These are phyloP conservation scores for Chionis minor DNA, from an alignment of 2,113 vertebrate genomes.

Conservation along the genomic window DNA sequence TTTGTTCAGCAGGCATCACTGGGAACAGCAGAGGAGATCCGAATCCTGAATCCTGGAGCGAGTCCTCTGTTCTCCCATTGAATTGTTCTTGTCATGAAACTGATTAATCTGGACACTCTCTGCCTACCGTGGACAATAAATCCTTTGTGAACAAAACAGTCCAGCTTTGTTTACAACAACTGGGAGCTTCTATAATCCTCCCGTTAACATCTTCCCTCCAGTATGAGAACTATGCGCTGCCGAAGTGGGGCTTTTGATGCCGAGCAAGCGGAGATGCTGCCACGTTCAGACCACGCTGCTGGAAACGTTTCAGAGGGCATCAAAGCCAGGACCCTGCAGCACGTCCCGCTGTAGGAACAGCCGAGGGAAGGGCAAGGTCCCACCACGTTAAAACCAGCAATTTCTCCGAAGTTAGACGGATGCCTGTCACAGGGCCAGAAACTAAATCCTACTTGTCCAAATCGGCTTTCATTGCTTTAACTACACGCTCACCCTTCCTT, in stretches of 20 bases:
- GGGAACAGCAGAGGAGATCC: neutral
- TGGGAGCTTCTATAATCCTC: constrained; percentile 60
- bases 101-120: constrained; percentile 63
- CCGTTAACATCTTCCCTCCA: constrained; percentile 31
- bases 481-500: neutral
- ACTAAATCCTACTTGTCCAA: neutral
- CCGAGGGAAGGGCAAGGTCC: neutral
- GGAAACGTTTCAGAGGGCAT: neutral
- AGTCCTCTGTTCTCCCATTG: neutral
- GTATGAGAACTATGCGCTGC: neutral
- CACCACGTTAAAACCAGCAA: neutral
- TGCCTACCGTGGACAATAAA: constrained; percentile 59
- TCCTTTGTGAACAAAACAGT: constrained; percentile 51
- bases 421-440: constrained; percentile 2
- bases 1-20: neutral
- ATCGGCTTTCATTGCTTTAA: constrained; percentile 2
- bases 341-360: rapidly evolving
- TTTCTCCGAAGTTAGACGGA: neutral
- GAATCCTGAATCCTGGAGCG: neutral
- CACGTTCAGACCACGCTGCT: rapidly evolving
- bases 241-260: neutral
- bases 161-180: constrained; percentile 58
- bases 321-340: neutral
- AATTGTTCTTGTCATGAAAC: constrained; percentile 47
- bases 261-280: neutral